phyloP scores from a whole-genome alignment of 2,888 invertebrate species.

The Oscheius sp. region DNA sequence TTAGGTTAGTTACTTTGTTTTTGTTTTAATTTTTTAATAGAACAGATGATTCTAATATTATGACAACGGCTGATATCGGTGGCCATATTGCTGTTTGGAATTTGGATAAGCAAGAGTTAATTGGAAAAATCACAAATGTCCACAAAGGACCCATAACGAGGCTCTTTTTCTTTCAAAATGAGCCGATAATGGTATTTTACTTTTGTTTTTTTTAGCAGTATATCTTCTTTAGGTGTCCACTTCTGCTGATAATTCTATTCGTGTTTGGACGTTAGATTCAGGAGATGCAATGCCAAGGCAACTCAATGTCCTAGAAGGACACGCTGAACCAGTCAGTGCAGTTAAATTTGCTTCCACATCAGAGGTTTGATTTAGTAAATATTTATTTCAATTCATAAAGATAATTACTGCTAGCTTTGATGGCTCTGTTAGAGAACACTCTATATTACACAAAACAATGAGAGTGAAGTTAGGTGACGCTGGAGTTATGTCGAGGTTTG shows the following conservation, averaged over 20 bases:
- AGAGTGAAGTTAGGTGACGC: conserved; percentile 60
- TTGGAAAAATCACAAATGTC: conserved; percentile 83
- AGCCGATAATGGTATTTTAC: conserved; percentile 84
- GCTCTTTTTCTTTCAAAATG: conserved; percentile 83
- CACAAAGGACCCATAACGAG: conserved; percentile 83
- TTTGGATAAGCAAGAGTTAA: conserved; percentile 77
- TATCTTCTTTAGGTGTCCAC: conserved; percentile 52
- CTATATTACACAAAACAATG: conserved; percentile 50
- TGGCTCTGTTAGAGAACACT: conserved; percentile 60
- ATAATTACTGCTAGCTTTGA: conserved; percentile 61
- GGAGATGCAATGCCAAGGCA: conserved; percentile 79
- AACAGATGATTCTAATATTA: conserved; percentile 59
- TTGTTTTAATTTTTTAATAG: conserved; percentile 43
- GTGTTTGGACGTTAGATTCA: conserved; percentile 81
- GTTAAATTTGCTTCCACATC: conserved; percentile 37
- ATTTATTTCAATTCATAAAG: conserved; percentile 6
- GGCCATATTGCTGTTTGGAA: conserved; percentile 95
- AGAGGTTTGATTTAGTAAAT: conserved; percentile 29
- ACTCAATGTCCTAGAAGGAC: conserved; percentile 71
- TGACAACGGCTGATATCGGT: conserved; percentile 59
- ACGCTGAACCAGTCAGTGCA: conserved; percentile 70
- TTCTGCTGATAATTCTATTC: conserved; percentile 65
- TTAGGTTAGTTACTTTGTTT: conserved; percentile 46
- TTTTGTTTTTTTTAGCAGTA: background rate
- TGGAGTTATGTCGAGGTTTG: conserved; percentile 45